Evolutionary conservation across 2,113 vertebrate genomes (phyloP).

Genomic region (Stictonetta naevosa): DNA sequence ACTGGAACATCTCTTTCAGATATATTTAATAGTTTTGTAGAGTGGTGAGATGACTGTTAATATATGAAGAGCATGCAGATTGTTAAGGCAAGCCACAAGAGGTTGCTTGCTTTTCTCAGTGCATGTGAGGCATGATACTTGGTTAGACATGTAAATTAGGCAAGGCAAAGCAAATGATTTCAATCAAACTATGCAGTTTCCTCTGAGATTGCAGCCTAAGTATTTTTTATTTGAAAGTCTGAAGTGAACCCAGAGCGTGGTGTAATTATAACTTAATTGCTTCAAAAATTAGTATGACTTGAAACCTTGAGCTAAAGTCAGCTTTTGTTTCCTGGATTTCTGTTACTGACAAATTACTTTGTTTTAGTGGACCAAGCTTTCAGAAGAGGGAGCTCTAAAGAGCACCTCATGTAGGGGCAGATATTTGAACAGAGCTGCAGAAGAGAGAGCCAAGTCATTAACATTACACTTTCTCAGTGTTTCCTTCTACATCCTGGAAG

Average conservation of each 20-base stretch:
- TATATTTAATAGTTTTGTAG: background rate
- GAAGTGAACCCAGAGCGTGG: background rate
- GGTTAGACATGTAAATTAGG: background rate
- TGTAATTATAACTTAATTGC: background rate
- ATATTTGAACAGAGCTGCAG: background rate
- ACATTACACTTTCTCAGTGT: conserved; percentile 36
- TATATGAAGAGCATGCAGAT: background rate
- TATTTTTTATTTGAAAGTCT: background rate
- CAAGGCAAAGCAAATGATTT: background rate
- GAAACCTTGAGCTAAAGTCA: background rate
- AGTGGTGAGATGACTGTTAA: background rate
- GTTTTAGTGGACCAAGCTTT: background rate
- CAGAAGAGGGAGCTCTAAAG: conserved; percentile 36
- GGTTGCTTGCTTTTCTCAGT: background rate
- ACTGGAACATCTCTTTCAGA: background rate
- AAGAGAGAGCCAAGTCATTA: background rate
- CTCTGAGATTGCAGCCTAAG: background rate
- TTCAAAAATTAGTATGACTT: background rate
- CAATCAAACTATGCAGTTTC: background rate
- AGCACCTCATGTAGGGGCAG: background rate
- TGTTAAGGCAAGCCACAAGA: background rate
- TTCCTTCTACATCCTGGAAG: conserved; percentile 35
- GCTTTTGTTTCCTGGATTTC: conserved; percentile 7
- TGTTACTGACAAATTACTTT: background rate
- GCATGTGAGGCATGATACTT: background rate